phyloP scores from a whole-genome alignment of 2,113 vertebrate species.

The Pomatorhinus ruficollis region DNA sequence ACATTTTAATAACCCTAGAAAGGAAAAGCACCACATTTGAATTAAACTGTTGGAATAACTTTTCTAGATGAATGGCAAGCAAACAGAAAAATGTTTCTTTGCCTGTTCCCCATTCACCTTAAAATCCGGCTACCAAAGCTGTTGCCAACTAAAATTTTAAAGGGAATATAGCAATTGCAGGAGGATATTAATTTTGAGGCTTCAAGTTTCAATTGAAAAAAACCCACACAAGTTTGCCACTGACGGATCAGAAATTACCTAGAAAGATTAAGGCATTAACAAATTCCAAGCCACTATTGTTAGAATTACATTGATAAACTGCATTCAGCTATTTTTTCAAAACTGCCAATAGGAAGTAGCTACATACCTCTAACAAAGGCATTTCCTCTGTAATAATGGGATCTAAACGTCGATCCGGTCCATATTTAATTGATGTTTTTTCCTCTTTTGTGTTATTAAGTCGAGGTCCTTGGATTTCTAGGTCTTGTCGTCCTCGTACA shows the following conservation, averaged over 20 bases:
- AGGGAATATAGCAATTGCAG: neutral
- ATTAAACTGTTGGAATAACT: neutral
- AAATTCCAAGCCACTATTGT: neutral
- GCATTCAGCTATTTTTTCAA: neutral
- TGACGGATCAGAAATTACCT: neutral
- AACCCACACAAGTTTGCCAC: fast-evolving
- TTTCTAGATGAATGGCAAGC: neutral
- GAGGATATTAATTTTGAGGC: neutral
- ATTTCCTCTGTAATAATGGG: constrained; percentile 91
- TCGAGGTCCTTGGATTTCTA: constrained; percentile 93
- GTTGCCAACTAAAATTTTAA: neutral
- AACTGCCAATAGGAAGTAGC: neutral
- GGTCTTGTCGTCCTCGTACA: constrained; percentile 90
- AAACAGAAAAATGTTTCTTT: neutral
- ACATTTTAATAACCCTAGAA: neutral
- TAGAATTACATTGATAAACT: neutral
- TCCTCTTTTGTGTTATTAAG: constrained; percentile 97
- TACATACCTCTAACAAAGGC: constrained; percentile 92
- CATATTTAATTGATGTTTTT: constrained; percentile 90
- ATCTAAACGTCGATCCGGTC: constrained; percentile 89
- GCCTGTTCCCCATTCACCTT: fast-evolving
- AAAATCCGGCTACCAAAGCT: neutral
- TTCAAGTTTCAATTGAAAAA: neutral
- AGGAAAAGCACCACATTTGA: neutral
- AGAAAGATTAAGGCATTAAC: neutral